These are phyloP conservation scores for Panzeria rudis DNA, from an alignment of 2,888 invertebrate genomes.

Conservation along the genomic window DNA sequence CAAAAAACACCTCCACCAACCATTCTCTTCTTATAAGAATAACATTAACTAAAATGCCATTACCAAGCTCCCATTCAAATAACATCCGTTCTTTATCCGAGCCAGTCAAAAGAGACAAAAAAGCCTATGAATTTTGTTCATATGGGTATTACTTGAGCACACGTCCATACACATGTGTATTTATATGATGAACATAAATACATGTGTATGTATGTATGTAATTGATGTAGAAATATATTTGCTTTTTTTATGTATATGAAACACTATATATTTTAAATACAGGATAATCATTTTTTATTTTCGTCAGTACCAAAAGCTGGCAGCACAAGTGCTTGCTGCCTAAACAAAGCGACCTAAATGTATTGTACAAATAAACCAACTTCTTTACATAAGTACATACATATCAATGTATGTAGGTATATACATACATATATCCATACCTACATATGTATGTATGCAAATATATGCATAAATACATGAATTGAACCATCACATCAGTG, in stretches of 20 bases:
- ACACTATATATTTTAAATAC: conserved; percentile 70
- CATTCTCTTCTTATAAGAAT: conserved; percentile 10
- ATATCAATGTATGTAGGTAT: neutral
- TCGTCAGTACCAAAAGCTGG: conserved; percentile 79
- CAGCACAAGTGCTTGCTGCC: conserved; percentile 74
- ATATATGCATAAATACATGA: neutral
- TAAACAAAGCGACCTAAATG: conserved; percentile 69
- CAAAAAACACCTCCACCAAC: neutral
- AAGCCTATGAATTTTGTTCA: conserved; percentile 78
- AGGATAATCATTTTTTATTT: conserved; percentile 84
- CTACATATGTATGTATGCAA: neutral
- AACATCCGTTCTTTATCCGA: conserved; percentile 75
- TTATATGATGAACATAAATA: neutral
- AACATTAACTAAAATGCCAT: conserved; percentile 69
- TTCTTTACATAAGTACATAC: neutral
- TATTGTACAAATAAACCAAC: conserved; percentile 32
- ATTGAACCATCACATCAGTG: conserved; percentile 62
- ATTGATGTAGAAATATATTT: neutral
- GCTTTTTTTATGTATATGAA: conserved; percentile 73
- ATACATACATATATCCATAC: neutral
- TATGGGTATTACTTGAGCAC: conserved; percentile 38
- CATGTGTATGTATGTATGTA: conserved; percentile 36
- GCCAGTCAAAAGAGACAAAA: conserved; percentile 75
- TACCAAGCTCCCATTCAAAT: conserved; percentile 73
- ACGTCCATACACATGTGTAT: neutral